These are phyloP conservation scores for Leucoraja erinaceus DNA, from an alignment of 2,113 vertebrate species.

Conservation along the genomic window DNA sequence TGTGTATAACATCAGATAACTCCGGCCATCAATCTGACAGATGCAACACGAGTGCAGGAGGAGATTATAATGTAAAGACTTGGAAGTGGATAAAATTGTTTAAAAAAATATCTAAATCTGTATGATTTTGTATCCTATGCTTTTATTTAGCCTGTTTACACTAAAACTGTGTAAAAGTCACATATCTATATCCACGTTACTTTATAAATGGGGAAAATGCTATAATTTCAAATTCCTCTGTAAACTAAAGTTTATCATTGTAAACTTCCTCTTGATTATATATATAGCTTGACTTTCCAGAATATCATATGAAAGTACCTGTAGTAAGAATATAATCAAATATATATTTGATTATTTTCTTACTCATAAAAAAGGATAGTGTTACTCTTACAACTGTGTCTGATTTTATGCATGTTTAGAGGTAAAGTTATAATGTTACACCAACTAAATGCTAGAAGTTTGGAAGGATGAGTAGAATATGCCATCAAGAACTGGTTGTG, in stretches of 20 bases:
- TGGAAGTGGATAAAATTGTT: neutral
- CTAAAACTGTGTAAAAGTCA: neutral
- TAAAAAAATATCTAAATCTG: neutral
- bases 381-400: neutral
- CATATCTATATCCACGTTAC: neutral
- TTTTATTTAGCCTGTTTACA: neutral
- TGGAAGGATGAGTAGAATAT: neutral
- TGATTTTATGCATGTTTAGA: neutral
- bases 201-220: neutral
- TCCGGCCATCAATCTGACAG: neutral
- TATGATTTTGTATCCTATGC: neutral
- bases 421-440: neutral
- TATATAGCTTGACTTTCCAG: too few species aligned
- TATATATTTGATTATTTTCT: neutral
- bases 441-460: neutral
- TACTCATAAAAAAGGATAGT: too few species aligned
- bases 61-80: neutral
- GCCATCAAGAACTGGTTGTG: neutral
- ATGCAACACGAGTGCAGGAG: neutral
- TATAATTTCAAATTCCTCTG: neutral
- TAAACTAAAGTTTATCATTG: neutral
- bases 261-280: too few species aligned
- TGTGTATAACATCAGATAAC: neutral
- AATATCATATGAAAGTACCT: too few species aligned
- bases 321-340: neutral